A percentile compares a stretch with the other conserved stretches of the same genome.
These are phyloP conservation scores for Drosophila neonasuta DNA, from an alignment of 2,888 invertebrate genomes.

Conservation along the genomic window DNA sequence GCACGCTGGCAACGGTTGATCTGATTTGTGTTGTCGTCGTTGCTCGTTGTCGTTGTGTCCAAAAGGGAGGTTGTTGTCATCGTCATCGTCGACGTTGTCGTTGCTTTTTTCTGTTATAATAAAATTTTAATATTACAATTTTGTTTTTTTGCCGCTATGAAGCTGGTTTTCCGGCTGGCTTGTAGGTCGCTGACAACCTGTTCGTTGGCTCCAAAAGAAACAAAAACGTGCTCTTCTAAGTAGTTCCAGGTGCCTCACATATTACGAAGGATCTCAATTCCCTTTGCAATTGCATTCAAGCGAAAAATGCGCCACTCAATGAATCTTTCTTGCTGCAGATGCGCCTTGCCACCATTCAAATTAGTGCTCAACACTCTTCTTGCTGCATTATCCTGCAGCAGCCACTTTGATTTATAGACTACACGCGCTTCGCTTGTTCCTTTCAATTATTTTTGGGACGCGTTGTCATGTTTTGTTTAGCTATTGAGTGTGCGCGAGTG, in stretches of 20 bases:
- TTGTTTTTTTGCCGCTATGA: constrained; percentile 36
- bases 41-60: background rate
- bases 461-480: constrained; percentile 54
- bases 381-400: constrained; percentile 64
- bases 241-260: constrained; percentile 60
- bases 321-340: constrained; percentile 43
- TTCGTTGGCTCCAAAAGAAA: constrained; percentile 23
- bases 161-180: constrained; percentile 41
- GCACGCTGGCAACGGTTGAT: constrained; percentile 56
- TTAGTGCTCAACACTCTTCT: constrained; percentile 63
- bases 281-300: constrained; percentile 63
- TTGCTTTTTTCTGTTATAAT: constrained; percentile 31
- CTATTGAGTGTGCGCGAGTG: background rate
- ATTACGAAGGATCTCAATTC: constrained; percentile 44
- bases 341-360: constrained; percentile 66
- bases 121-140: constrained; percentile 65
- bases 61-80: constrained; percentile 20
- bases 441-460: constrained; percentile 49
- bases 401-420: constrained; percentile 67
- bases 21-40: constrained; percentile 64
- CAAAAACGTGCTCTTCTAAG: constrained; percentile 28
- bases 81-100: background rate
- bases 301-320: constrained; percentile 48
- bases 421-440: constrained; percentile 40
- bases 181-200: constrained; percentile 52